These are phyloP conservation scores for Plagodis dolabraria DNA, from an alignment of 2,888 invertebrate species.

Conservation along the genomic window DNA sequence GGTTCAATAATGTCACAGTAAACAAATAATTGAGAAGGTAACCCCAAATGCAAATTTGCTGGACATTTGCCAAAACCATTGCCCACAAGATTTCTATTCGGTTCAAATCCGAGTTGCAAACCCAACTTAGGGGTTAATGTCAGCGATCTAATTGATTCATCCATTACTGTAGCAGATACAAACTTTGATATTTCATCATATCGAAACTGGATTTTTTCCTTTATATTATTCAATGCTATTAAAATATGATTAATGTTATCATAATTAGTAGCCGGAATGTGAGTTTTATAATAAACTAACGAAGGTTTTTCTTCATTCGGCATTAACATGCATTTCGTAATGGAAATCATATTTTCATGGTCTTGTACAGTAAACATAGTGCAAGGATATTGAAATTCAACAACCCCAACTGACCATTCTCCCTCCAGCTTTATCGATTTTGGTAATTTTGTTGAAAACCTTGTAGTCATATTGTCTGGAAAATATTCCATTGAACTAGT, in stretches of 20 bases:
- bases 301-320: slow-evolving; percentile 23
- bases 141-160: slow-evolving; percentile 14
- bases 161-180: slow-evolving; percentile 17
- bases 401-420: slow-evolving; percentile 31
- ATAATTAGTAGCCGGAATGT: slow-evolving; percentile 38
- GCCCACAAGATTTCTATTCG: too few species aligned
- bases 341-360: slow-evolving; percentile 27
- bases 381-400: too few species aligned
- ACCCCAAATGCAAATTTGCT: too few species aligned
- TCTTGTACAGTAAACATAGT: slow-evolving; percentile 41
- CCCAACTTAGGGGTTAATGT: slow-evolving; percentile 23
- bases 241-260: slow-evolving; percentile 32
- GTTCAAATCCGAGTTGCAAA: slow-evolving; percentile 40
- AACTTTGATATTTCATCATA: slow-evolving; percentile 30
- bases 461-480: slow-evolving; percentile 35
- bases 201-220: slow-evolving; percentile 28
- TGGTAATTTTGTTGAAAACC: slow-evolving; percentile 37
- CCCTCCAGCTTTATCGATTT: slow-evolving; percentile 34
- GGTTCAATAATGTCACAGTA: too few species aligned
- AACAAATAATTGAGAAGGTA: too few species aligned
- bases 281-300: slow-evolving; percentile 29
- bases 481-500: slow-evolving; percentile 37
- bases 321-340: slow-evolving; percentile 25
- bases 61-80: too few species aligned
- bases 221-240: slow-evolving; percentile 31